Percentiles rank a stretch among this genome's conserved stretches.
These are phyloP conservation scores for Edolisoma coerulescens DNA, from an alignment of 2,113 vertebrate species.

Conservation along the genomic window DNA sequence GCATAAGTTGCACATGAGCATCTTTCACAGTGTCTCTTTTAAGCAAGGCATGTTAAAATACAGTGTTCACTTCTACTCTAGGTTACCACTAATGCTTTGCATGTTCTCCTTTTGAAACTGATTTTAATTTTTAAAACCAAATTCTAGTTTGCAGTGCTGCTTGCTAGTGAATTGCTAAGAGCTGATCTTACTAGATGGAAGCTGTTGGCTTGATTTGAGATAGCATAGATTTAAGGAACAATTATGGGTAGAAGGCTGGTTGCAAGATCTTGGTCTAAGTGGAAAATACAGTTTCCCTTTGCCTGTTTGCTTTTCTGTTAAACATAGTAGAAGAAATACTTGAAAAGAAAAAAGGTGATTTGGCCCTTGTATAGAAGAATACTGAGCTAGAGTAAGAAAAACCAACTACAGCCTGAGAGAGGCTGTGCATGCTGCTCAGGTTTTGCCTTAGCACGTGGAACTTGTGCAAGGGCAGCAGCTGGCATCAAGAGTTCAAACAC, in stretches of 20 bases:
- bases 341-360: neutral
- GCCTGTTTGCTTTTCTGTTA: neutral
- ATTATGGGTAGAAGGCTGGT: neutral
- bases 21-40: slow-evolving; percentile 67
- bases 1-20: neutral
- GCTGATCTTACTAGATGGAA: neutral
- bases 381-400: neutral
- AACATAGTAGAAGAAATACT: neutral
- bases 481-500: neutral
- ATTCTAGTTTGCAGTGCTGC: neutral
- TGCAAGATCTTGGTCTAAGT: neutral
- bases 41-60: slow-evolving; percentile 29
- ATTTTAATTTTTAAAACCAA: neutral
- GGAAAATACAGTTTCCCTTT: neutral
- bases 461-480: neutral
- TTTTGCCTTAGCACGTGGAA: neutral
- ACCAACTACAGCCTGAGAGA: neutral
- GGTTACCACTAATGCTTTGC: slow-evolving; percentile 7
- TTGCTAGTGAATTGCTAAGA: neutral
- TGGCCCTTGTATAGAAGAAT: neutral
- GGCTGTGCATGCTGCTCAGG: neutral
- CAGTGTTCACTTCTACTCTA: neutral
- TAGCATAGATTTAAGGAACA: neutral
- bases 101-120: neutral
- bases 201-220: neutral